A percentile compares a stretch with the other conserved stretches of the same genome.
Conservation (phyloP, 2,797 vertebrate species). For the Hylomyscus alleni region DNA sequence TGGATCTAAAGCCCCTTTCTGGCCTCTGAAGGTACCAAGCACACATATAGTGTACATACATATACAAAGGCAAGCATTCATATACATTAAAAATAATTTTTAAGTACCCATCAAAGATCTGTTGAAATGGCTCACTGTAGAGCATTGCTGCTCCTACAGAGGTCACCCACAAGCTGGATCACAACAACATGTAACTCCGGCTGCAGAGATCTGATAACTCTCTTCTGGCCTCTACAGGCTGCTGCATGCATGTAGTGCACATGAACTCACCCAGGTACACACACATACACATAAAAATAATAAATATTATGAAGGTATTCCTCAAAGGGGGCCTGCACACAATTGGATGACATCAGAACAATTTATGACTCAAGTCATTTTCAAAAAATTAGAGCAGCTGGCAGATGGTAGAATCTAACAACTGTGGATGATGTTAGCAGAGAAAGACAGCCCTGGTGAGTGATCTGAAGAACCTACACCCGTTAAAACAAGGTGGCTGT, state of each 20-base stretch:
- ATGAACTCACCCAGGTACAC: background rate
- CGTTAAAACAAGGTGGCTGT: background rate
- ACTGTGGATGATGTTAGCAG: background rate
- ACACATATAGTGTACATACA: background rate
- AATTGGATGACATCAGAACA: background rate
- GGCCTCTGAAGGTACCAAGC: background rate
- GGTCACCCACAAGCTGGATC: too few relatives aligned
- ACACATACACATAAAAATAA: background rate
- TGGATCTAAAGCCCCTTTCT: background rate
- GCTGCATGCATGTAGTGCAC: background rate
- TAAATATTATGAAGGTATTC: background rate
- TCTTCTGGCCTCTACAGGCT: background rate
- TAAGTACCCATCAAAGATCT: background rate
- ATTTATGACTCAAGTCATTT: background rate
- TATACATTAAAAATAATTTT: background rate
- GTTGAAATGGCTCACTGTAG: background rate
- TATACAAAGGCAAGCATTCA: background rate
- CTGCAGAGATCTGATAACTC: background rate
- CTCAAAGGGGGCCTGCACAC: background rate
- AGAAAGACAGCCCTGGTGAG: background rate
- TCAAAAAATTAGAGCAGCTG: background rate
- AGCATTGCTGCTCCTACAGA: background rate
- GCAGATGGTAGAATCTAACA: background rate
- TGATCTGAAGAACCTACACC: background rate
- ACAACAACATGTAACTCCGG: too few relatives aligned